Conservation (phyloP, 2,113 vertebrate genomes). For the Cheirogaleus medius region DNA sequence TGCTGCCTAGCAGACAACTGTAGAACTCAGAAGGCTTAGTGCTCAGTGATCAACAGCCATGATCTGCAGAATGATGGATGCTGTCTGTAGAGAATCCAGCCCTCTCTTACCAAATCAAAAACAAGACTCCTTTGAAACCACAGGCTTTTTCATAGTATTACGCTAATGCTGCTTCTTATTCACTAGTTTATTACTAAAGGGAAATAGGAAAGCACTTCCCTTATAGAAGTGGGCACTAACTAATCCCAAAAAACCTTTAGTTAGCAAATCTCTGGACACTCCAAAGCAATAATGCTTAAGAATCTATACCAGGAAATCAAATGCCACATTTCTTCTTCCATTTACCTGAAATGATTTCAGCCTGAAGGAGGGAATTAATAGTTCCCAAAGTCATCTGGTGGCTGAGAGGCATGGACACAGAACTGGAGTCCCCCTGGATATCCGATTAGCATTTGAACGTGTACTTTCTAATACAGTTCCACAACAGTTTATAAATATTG, state of each 20-base stretch:
- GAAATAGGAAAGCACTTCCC: background rate
- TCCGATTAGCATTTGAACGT: background rate
- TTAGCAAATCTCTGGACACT: background rate
- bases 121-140: slow-evolving; percentile 15
- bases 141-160: background rate
- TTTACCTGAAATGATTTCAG: slow-evolving; percentile 11
- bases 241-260: background rate
- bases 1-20: background rate
- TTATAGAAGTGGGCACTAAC: background rate
- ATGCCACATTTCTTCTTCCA: slow-evolving; percentile 5
- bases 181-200: background rate
- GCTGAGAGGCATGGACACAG: background rate
- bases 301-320: slow-evolving; percentile 11
- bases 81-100: background rate
- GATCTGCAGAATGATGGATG: background rate
- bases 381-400: background rate
- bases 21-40: background rate
- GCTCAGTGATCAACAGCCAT: background rate
- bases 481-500: background rate
- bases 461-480: background rate
- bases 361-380: background rate
- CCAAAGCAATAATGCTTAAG: background rate
- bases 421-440: background rate
- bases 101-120: background rate
- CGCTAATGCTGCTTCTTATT: background rate